These are phyloP conservation scores for Heterohyrax brucei DNA, from an alignment of 2,797 vertebrate species.

Conservation along the genomic window DNA sequence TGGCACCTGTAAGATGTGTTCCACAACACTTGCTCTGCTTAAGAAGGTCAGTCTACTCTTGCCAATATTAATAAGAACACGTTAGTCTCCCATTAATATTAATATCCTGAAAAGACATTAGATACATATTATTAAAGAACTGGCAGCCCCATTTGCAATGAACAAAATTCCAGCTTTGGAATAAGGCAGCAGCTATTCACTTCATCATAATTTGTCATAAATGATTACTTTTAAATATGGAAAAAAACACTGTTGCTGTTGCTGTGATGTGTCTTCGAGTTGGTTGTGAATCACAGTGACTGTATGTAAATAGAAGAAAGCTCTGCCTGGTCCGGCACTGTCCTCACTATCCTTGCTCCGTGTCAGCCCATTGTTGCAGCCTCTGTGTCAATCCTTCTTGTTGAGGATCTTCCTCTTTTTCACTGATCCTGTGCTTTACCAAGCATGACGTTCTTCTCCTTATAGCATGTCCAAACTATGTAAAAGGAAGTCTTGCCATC, in stretches of 20 bases:
- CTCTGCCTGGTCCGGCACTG: too few relatives aligned
- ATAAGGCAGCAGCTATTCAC: background rate
- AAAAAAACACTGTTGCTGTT: background rate
- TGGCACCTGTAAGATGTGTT: background rate
- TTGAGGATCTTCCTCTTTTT: too few relatives aligned
- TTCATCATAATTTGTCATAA: background rate
- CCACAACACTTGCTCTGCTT: background rate
- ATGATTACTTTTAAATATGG: slow-evolving; percentile 52
- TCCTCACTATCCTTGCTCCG: too few relatives aligned
- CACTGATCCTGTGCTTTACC: too few relatives aligned
- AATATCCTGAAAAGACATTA: background rate
- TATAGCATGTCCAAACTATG: too few relatives aligned
- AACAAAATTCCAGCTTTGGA: slow-evolving; percentile 13
- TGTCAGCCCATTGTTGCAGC: too few relatives aligned
- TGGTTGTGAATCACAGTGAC: too few relatives aligned
- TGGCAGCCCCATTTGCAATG: background rate
- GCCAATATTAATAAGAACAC: background rate
- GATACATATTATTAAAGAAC: background rate
- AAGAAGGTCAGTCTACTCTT: background rate
- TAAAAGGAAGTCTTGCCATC: too few relatives aligned
- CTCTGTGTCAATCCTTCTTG: too few relatives aligned
- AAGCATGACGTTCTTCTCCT: too few relatives aligned
- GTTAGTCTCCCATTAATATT: background rate
- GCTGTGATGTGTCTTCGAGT: too few relatives aligned
- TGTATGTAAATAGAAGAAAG: too few relatives aligned